Evolutionary conservation across 2,113 vertebrate genomes (phyloP).

Genomic region (Mohoua ochrocephala): DNA sequence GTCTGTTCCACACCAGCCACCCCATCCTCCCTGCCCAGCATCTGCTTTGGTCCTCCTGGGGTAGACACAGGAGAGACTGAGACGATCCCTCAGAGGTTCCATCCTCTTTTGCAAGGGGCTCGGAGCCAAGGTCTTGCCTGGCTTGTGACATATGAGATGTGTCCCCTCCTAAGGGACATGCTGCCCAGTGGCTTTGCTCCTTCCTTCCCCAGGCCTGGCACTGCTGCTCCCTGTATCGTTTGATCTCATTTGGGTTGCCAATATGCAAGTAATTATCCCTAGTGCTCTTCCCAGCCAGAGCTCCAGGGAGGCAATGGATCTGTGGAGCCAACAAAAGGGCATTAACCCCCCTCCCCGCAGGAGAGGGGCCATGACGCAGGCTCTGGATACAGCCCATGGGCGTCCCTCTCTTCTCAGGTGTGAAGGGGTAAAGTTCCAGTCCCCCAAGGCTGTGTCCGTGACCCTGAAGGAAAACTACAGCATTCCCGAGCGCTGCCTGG

Average conservation of each 20-base stretch:
- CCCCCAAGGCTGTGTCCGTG: not conserved
- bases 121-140: not conserved
- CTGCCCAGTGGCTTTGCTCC: not conserved
- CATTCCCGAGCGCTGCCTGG: conserved; percentile 22
- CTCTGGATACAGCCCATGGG: not conserved
- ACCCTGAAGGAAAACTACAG: conserved; percentile 47
- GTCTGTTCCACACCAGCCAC: not conserved
- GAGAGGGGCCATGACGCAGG: not conserved
- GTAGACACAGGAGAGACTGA: not conserved
- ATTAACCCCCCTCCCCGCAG: fast-evolving
- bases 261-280: not conserved
- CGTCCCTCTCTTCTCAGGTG: conserved; percentile 6
- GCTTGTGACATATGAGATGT: not conserved
- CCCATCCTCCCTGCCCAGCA: not conserved
- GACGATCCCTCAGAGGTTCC: not conserved
- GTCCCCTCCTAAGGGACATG: not conserved
- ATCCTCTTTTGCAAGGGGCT: not conserved
- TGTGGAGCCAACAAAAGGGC: not conserved
- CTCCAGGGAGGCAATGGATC: not conserved
- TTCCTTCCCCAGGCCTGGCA: not conserved
- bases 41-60: not conserved
- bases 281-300: not conserved
- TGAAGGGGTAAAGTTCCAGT: not conserved
- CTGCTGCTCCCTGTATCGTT: fast-evolving
- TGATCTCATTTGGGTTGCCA: not conserved